Percentiles rank a stretch among this genome's conserved stretches.
Evolutionary conservation across 2,888 invertebrate genomes (phyloP).

Genomic region (Dicyrtoma fusca): DNA sequence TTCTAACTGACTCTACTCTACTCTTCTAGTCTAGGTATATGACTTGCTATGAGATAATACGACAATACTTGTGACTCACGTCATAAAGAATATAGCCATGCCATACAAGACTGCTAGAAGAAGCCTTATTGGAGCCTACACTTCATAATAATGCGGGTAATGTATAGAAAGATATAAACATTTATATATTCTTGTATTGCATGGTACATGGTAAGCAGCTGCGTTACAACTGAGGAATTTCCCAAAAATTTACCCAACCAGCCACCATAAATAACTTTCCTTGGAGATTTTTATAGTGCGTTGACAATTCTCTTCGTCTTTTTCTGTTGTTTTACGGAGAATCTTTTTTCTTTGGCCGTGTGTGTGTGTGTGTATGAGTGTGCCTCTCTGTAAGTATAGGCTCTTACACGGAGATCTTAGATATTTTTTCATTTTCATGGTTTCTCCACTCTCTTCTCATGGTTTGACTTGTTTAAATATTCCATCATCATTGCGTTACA

Average conservation of each 20-base stretch:
- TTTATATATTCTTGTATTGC: background rate
- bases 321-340: slow-evolving; percentile 20
- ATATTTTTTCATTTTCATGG: background rate
- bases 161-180: background rate
- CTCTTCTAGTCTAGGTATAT: too few species aligned
- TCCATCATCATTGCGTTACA: too few species aligned
- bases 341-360: background rate
- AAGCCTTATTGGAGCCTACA: too few species aligned
- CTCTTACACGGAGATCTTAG: background rate
- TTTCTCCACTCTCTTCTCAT: background rate
- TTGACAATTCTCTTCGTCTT: slow-evolving; percentile 26
- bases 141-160: too few species aligned
- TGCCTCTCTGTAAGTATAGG: background rate
- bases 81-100: slow-evolving; percentile 31
- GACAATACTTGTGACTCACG: background rate
- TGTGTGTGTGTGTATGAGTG: background rate
- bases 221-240: slow-evolving; percentile 39
- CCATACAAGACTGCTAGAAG: too few species aligned
- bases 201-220: slow-evolving; percentile 28
- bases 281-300: slow-evolving; percentile 36
- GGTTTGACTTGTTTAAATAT: too few species aligned
- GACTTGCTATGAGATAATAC: too few species aligned
- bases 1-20: too few species aligned
- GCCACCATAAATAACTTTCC: slow-evolving; percentile 39
- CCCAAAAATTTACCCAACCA: slow-evolving; percentile 28